Percentiles rank a stretch among this genome's conserved stretches.
phyloP scores from a whole-genome alignment of 1,140 invertebrate species.

The Pseudomyrmex pallidus region DNA sequence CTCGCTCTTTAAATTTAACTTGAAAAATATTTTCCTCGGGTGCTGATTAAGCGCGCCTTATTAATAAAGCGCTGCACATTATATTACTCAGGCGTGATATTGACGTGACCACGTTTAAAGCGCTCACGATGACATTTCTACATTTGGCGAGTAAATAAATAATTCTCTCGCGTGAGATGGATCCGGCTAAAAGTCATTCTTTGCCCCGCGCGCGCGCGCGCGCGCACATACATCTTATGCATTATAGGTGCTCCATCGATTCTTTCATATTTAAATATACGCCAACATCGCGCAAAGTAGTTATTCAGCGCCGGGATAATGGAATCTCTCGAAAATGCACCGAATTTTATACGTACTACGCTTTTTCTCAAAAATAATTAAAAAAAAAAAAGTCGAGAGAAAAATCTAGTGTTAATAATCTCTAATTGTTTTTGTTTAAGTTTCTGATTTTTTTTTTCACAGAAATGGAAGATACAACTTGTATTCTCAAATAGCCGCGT shows the following conservation, averaged over 20 bases:
- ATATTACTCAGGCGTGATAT: conserved; percentile 36
- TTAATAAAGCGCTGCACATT: conserved; percentile 24
- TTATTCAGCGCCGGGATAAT: not conserved
- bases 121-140: conserved; percentile 7
- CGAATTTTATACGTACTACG: too few species aligned
- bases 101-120: not conserved
- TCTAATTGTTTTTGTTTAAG: too few species aligned
- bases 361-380: too few species aligned
- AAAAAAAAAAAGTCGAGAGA: too few species aligned
- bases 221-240: not conserved
- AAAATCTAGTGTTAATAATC: too few species aligned
- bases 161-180: conserved; percentile 12
- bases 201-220: not conserved
- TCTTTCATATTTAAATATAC: conserved; percentile 6
- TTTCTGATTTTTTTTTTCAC: too few species aligned
- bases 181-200: conserved; percentile 10
- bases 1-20: not conserved
- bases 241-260: conserved; percentile 1
- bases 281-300: conserved; percentile 4
- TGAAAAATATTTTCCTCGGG: conserved; percentile 35
- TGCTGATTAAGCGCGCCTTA: conserved; percentile 20
- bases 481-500: too few species aligned
- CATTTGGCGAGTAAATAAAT: conserved; percentile 13
- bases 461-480: too few species aligned
- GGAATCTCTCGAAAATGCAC: too few species aligned